These are phyloP conservation scores for Presbytis comata DNA, from an alignment of 2,797 vertebrate species.

Conservation along the genomic window DNA sequence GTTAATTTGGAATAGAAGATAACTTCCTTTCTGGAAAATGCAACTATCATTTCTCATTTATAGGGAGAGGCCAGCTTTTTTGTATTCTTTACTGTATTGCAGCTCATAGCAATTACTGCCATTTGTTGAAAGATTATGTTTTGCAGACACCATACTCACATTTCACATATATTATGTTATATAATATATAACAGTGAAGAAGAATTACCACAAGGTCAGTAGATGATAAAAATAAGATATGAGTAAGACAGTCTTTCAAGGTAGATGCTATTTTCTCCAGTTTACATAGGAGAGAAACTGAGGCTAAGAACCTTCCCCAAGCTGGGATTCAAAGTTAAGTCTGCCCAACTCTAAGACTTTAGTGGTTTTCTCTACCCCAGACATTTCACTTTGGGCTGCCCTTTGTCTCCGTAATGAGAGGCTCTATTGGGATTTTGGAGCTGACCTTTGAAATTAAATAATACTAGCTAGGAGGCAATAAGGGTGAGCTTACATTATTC, in stretches of 20 bases:
- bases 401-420: not conserved
- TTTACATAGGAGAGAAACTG: not conserved
- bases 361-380: not conserved
- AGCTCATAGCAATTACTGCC: not conserved
- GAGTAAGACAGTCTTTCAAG: not conserved
- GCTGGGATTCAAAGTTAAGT: not conserved
- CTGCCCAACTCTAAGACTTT: not conserved
- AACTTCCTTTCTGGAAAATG: not conserved
- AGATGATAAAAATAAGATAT: not conserved
- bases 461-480: not conserved
- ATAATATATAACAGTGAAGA: not conserved
- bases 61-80: not conserved
- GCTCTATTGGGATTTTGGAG: not conserved
- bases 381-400: not conserved
- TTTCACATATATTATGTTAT: not conserved
- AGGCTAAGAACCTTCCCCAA: not conserved
- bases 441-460: conserved; percentile 28
- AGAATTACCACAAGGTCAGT: not conserved
- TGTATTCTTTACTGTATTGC: not conserved
- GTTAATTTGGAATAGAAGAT: conserved; percentile 16
- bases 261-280: not conserved
- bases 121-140: not conserved
- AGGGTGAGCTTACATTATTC: not conserved
- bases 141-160: not conserved
- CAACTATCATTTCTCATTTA: not conserved